Evolutionary conservation across 1,140 invertebrate species (phyloP).

Genomic region (Zophobas morio): DNA sequence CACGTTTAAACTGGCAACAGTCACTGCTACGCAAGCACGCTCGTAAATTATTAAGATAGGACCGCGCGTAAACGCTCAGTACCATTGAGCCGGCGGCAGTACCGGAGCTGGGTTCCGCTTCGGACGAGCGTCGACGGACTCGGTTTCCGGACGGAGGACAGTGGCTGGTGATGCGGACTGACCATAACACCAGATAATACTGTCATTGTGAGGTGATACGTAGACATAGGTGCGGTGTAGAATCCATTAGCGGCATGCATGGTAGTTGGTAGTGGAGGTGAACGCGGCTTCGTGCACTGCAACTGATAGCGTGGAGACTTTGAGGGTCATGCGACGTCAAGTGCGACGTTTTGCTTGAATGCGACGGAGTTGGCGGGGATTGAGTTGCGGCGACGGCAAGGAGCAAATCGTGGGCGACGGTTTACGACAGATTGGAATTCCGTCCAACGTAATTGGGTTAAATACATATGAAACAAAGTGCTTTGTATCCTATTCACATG

Average conservation of each 20-base stretch:
- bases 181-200: slow-evolving; percentile 13
- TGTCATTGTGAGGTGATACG: slow-evolving; percentile 28
- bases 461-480: too few species aligned
- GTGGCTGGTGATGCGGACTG: slow-evolving; percentile 24
- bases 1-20: slow-evolving; percentile 36
- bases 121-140: background rate
- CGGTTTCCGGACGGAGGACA: slow-evolving; percentile 32
- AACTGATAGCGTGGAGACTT: background rate
- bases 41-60: slow-evolving; percentile 7
- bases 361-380: background rate
- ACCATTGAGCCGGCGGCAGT: slow-evolving; percentile 8
- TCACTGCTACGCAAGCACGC: slow-evolving; percentile 22
- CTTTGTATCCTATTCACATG: too few species aligned
- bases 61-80: slow-evolving; percentile 15
- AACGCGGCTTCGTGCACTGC: background rate
- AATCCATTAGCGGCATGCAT: slow-evolving; percentile 30
- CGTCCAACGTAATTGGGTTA: too few species aligned
- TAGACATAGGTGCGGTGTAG: slow-evolving; percentile 38
- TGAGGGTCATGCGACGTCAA: slow-evolving; percentile 24
- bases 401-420: too few species aligned
- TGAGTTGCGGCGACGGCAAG: too few species aligned
- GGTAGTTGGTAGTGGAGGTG: slow-evolving; percentile 7
- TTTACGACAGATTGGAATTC: too few species aligned
- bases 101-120: background rate
- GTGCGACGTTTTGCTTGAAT: slow-evolving; percentile 27